Conservation (phyloP, 1,140 invertebrate species). For the Drosophila arawakana region DNA sequence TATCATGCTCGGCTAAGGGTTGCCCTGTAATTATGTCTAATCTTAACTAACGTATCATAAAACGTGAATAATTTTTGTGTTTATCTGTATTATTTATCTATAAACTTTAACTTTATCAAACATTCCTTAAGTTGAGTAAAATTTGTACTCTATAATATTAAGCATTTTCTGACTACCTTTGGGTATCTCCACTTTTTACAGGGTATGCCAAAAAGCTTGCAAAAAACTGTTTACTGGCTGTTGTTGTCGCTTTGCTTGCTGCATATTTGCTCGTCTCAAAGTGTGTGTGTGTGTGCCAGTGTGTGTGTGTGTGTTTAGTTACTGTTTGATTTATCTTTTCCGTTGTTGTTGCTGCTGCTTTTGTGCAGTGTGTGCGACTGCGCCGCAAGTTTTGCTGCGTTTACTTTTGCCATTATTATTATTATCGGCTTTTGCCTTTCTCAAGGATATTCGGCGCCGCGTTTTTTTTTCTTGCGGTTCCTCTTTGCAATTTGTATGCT, state of each 20-base stretch:
- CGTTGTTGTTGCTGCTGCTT: slow-evolving; percentile 51
- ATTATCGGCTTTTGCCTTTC: slow-evolving; percentile 70
- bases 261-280: slow-evolving; percentile 35
- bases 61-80: not conserved
- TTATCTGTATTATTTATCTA: not conserved
- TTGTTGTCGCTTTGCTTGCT: slow-evolving; percentile 38
- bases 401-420: slow-evolving; percentile 50
- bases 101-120: not conserved
- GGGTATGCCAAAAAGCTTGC: slow-evolving; percentile 24
- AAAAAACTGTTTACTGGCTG: slow-evolving; percentile 61
- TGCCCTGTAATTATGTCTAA: slow-evolving; percentile 3
- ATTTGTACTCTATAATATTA: too few relatives aligned
- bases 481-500: slow-evolving; percentile 57
- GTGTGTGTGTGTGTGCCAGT: slow-evolving; percentile 45
- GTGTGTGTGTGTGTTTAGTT: slow-evolving; percentile 58
- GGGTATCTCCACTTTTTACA: not conserved
- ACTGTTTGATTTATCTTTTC: slow-evolving; percentile 83
- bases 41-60: too few relatives aligned
- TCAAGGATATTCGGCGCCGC: slow-evolving; percentile 81
- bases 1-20: not conserved
- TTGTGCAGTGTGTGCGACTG: slow-evolving; percentile 58
- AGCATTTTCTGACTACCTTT: too few relatives aligned
- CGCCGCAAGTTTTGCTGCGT: slow-evolving; percentile 50
- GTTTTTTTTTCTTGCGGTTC: slow-evolving; percentile 10
- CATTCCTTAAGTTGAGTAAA: not conserved